These are phyloP conservation scores for Hydra vulgaris DNA, from an alignment of 30 jellyfish, hydroid and myxozoan genomes.

Conservation along the genomic window DNA sequence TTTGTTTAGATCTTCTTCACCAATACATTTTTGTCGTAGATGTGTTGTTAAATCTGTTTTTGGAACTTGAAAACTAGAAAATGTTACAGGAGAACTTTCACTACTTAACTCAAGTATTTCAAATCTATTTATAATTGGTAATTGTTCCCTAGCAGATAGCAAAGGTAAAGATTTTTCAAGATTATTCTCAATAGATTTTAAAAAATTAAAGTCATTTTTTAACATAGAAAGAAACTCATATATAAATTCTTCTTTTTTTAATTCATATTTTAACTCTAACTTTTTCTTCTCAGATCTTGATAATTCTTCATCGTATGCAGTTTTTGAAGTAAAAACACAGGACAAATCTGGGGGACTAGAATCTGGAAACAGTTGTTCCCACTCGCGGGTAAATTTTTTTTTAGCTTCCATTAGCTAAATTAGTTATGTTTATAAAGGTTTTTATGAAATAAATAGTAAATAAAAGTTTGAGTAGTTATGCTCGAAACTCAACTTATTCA, in stretches of 20 bases:
- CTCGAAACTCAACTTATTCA: too few relatives aligned
- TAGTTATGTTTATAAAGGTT: too few relatives aligned
- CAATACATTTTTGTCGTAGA: background rate
- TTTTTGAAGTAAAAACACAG: constrained; percentile 31
- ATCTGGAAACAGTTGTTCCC: constrained; percentile 60
- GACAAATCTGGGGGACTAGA: constrained; percentile 56
- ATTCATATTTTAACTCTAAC: constrained; percentile 21
- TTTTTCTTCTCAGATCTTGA: constrained; percentile 43
- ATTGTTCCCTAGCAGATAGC: background rate
- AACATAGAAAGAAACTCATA: constrained; percentile 27
- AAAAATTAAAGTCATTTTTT: background rate
- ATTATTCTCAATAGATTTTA: background rate
- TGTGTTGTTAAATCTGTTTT: background rate
- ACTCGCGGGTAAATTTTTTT: constrained; percentile 52
- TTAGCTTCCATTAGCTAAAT: constrained; percentile 46
- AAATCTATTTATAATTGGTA: background rate
- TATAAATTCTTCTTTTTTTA: constrained; percentile 56
- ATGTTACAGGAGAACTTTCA: background rate
- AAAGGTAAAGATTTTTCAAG: background rate
- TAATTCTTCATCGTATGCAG: constrained; percentile 28
- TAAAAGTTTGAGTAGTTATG: too few relatives aligned
- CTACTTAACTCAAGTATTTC: background rate
- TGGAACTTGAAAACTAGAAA: constrained; percentile 18
- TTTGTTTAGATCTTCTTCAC: constrained; percentile 3
- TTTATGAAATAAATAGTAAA: too few relatives aligned